phyloP scores from a whole-genome alignment of 1,140 invertebrate genomes.

The Bicyclus anynana region DNA sequence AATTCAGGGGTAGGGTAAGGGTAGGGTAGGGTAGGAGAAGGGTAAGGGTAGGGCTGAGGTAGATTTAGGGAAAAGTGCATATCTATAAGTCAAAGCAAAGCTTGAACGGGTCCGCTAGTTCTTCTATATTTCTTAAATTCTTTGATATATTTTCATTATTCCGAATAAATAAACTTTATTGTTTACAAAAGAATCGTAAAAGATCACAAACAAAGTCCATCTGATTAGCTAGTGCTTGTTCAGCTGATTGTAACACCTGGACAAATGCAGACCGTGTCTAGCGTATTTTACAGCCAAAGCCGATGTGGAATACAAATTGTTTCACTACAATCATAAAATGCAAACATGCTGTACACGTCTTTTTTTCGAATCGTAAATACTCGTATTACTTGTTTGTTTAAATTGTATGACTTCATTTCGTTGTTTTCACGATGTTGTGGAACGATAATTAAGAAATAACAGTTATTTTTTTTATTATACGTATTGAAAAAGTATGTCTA shows the following conservation, averaged over 20 bases:
- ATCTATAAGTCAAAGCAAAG: too few relatives aligned
- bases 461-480: too few relatives aligned
- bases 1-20: too few relatives aligned
- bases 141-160: not conserved
- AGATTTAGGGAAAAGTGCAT: too few relatives aligned
- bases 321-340: slow-evolving; percentile 53
- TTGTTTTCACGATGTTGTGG: too few relatives aligned
- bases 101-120: too few relatives aligned
- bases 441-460: too few relatives aligned
- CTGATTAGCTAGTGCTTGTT: slow-evolving; percentile 32
- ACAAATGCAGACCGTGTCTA: slow-evolving; percentile 42
- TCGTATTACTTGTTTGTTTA: slow-evolving; percentile 2
- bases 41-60: too few relatives aligned
- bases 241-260: slow-evolving; percentile 58
- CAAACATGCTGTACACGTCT: slow-evolving; percentile 41
- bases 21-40: too few relatives aligned
- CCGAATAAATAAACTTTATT: not conserved
- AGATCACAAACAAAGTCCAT: slow-evolving; percentile 3
- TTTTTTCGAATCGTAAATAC: slow-evolving; percentile 40
- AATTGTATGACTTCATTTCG: not conserved
- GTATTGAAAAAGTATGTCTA: too few relatives aligned
- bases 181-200: not conserved
- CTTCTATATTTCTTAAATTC: not conserved
- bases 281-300: slow-evolving; percentile 44
- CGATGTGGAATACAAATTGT: slow-evolving; percentile 60